Evolutionary conservation across 2,888 invertebrate genomes (phyloP).

Genomic region (Hartigia nigra): DNA sequence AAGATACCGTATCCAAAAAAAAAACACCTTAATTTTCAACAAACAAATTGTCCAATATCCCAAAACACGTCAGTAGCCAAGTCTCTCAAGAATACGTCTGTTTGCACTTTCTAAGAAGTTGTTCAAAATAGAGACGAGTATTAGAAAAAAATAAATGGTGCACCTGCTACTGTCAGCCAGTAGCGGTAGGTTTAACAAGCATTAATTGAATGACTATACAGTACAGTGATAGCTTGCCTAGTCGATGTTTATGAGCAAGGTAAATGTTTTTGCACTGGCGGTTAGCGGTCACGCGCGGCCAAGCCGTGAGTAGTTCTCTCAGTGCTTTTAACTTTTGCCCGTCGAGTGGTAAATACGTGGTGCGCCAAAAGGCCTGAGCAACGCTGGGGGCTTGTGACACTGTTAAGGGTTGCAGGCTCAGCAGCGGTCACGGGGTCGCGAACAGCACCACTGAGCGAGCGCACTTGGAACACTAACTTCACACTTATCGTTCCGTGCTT

Average conservation of each 20-base stretch:
- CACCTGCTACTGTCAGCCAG: background rate
- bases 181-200: background rate
- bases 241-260: conserved; percentile 9
- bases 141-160: background rate
- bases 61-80: too few species aligned
- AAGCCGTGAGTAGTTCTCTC: background rate
- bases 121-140: background rate
- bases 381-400: background rate
- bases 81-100: too few species aligned
- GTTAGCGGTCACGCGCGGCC: conserved; percentile 15
- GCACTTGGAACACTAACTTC: conserved; percentile 20
- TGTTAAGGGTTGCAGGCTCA: conserved; percentile 15
- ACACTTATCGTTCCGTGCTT: conserved; percentile 30
- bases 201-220: background rate
- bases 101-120: too few species aligned
- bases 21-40: background rate
- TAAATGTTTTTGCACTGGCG: conserved; percentile 17
- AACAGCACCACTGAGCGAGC: conserved; percentile 21
- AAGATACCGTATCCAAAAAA: background rate
- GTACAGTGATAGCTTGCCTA: background rate
- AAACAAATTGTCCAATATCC: too few species aligned
- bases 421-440: conserved; percentile 23
- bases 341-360: background rate
- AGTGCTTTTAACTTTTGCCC: background rate
- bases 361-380: background rate